Conservation (phyloP, 2,113 vertebrate genomes). For the Tapirus terrestris region DNA sequence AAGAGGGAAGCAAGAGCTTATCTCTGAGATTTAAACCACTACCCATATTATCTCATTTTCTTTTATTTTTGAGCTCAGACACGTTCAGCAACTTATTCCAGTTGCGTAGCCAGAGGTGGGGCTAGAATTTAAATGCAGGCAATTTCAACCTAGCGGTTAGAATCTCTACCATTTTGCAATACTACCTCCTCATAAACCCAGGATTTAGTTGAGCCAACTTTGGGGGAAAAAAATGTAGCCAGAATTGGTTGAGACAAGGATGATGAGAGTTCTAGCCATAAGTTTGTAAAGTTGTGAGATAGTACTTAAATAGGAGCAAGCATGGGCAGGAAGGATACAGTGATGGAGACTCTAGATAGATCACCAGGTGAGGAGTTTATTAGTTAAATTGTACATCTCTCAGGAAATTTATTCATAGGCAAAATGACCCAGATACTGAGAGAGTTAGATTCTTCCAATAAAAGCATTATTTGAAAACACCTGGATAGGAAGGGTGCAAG, state of each 20-base stretch:
- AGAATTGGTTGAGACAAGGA: neutral
- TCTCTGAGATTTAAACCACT: neutral
- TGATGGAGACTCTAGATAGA: neutral
- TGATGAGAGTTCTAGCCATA: neutral
- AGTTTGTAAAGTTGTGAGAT: neutral
- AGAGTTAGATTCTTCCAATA: neutral
- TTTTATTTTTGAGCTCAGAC: neutral
- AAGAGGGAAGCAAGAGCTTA: neutral
- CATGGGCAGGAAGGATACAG: neutral
- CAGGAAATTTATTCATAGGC: neutral
- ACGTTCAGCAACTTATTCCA: neutral
- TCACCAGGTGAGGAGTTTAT: neutral
- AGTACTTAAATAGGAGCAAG: neutral
- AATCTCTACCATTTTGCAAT: neutral
- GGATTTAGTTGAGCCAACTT: neutral
- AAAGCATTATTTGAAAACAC: neutral
- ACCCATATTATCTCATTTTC: neutral
- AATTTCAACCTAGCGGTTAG: neutral
- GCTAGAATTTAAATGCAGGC: neutral
- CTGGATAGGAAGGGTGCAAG: neutral
- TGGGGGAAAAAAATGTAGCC: neutral
- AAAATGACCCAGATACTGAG: neutral
- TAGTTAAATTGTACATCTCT: neutral
- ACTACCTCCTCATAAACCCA: neutral
- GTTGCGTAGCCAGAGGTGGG: neutral